A percentile compares a stretch with the other conserved stretches of the same genome.
Conservation (phyloP, 2,797 vertebrate species). For the Poecilia picta region DNA sequence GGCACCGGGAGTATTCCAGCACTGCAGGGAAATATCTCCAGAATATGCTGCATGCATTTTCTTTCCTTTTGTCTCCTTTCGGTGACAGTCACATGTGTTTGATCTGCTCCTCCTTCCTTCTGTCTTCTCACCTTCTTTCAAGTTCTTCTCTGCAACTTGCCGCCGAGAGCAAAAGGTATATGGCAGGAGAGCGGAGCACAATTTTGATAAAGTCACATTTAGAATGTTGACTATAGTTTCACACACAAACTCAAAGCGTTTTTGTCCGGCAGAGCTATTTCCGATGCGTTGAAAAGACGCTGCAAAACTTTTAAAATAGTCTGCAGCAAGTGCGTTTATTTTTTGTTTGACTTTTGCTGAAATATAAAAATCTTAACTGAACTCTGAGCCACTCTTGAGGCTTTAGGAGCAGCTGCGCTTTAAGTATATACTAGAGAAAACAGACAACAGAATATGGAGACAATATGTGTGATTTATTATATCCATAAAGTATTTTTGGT, state of each 20-base stretch:
- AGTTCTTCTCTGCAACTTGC: constrained; percentile 56
- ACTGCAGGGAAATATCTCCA: constrained; percentile 72
- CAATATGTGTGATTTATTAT: not conserved
- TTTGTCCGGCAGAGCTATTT: not conserved
- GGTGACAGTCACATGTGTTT: constrained; percentile 78
- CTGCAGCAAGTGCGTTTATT: not conserved
- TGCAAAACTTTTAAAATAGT: not conserved
- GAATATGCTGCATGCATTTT: constrained; percentile 62
- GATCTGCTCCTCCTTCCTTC: constrained; percentile 64
- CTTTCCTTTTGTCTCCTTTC: constrained; percentile 65
- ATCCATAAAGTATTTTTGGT: not conserved
- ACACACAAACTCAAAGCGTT: not conserved
- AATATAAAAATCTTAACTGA: not conserved
- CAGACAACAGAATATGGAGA: not conserved
- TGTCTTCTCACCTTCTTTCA: constrained; percentile 65
- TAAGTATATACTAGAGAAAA: not conserved
- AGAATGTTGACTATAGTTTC: constrained; percentile 11
- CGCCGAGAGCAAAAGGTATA: constrained; percentile 23
- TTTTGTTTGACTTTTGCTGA: not conserved
- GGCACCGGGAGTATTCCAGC: constrained; percentile 56
- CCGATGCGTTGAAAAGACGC: not conserved
- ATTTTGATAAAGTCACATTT: constrained; percentile 34
- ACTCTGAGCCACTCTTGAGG: not conserved
- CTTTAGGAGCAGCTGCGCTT: not conserved
- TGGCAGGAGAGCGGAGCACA: constrained; percentile 29